Evolutionary conservation across 2,797 vertebrate genomes (phyloP), one percentile per base, ranked within the genome.

Genomic region (Sardinella longiceps): DNA sequence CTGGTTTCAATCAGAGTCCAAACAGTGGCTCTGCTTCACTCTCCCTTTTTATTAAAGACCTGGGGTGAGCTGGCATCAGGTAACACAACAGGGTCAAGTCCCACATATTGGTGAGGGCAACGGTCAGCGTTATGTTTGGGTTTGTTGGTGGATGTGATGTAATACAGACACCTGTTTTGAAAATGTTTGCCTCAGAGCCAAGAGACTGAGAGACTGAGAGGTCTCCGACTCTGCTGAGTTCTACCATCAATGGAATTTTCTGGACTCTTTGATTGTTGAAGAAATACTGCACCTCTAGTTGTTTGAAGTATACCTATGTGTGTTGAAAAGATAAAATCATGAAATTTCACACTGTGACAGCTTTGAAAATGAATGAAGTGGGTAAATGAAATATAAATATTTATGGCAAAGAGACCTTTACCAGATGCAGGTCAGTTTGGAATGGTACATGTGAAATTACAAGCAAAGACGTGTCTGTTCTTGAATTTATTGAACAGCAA

Each of bases 401-500:
- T 63, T 23, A 10, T 5, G 23, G 11, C 85, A 66, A 18, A 84
- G 28, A 20, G 51, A 53, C 51, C 18, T 53, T 53, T 20, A 33
- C 23, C 48, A 63, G 10, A n/a, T n/a, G 11, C 0, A 43, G 60
- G 0, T 66, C 28, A 30, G 5, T 14, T 77, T 39, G 1, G 20
- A 77, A 37, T 20, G 33, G 11, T 30, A 63, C 10, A 66, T 0
- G 60, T 66, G 33, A 20, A 77, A 77, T 77, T 20, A 39, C 15
- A 23, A 77, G 18, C 70, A 10, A 12, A 80, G 5, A 3, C 43
- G 60, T 87, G 84, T 48, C 90, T 5, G 90, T 91, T 93, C 93
- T 94, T 90, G 94, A 92, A 90, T 95, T 95, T 95, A 95, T 94
- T 95, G 92, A 95, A 94, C 93, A 93, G 85, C 90, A 93, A 90